phyloP scores from a whole-genome alignment of 2,888 invertebrate species.

The Oligia strigilis region DNA sequence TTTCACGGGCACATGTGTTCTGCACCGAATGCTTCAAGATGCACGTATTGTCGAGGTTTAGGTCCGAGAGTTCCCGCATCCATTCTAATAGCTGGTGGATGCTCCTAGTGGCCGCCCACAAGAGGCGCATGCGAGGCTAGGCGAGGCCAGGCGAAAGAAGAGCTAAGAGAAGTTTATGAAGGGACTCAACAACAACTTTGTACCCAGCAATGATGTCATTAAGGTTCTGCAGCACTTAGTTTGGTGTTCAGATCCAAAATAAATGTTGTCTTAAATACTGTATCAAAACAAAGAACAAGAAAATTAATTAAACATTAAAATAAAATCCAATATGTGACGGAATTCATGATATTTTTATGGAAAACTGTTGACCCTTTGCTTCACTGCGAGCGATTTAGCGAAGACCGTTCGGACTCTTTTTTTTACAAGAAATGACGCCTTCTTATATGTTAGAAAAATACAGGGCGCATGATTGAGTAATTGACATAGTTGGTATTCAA shows the following conservation, averaged over 20 bases:
- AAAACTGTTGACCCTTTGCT: conserved; percentile 39
- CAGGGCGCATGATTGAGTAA: too few species aligned
- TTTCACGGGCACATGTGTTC: conserved; percentile 87
- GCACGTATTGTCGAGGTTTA: conserved; percentile 81
- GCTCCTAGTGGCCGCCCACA: conserved; percentile 75
- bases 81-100: conserved; percentile 85
- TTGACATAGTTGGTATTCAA: not conserved
- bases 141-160: too few species aligned
- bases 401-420: not conserved
- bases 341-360: conserved; percentile 62
- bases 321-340: conserved; percentile 60
- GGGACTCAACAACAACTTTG: not conserved
- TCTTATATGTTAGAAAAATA: not conserved
- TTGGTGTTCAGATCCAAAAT: not conserved
- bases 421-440: not conserved
- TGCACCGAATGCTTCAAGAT: conserved; percentile 85
- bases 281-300: conserved; percentile 46
- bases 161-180: not conserved
- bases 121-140: conserved; percentile 20
- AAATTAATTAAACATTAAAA: conserved; percentile 56
- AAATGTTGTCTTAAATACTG: conserved; percentile 5
- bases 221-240: not conserved
- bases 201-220: not conserved
- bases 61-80: conserved; percentile 77
- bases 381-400: conserved; percentile 43